Conservation (phyloP, 2,888 invertebrate species). For the Zygogramma bicolorata region DNA sequence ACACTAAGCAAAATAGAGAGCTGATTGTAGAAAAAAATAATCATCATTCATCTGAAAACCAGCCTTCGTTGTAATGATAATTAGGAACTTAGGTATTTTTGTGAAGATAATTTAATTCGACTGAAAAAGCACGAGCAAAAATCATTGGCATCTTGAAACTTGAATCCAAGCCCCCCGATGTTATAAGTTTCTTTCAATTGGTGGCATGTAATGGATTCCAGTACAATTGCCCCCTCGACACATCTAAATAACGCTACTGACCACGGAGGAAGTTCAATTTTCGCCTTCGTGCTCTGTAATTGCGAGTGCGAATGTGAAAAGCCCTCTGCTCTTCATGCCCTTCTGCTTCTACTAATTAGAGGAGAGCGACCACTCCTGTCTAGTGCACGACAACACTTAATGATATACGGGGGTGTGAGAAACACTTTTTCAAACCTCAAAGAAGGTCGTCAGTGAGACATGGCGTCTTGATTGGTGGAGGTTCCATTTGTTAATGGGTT, state of each 20-base stretch:
- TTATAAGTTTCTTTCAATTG: conserved; percentile 19
- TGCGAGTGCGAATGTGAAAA: conserved; percentile 55
- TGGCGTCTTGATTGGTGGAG: no score
- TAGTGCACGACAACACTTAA: conserved; percentile 37
- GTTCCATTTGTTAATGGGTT: no score
- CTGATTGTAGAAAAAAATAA: no score
- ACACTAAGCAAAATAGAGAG: no score
- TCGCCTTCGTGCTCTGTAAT: conserved; percentile 47
- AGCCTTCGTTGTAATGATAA: no score
- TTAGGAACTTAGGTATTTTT: no score
- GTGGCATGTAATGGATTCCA: conserved; percentile 17
- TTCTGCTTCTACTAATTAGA: conserved; percentile 54
- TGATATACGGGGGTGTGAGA: conserved; percentile 19
- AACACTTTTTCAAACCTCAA: background rate
- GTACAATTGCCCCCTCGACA: conserved; percentile 19
- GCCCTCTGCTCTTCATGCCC: conserved; percentile 50
- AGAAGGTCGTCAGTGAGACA: background rate
- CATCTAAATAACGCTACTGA: conserved; percentile 22
- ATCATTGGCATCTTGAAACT: no score
- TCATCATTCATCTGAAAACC: no score
- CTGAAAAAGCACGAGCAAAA: no score
- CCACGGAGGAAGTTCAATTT: conserved; percentile 27
- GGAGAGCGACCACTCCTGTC: conserved; percentile 44
- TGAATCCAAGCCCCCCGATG: no score
- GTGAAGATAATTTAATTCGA: no score